phyloP scores from a whole-genome alignment of 2,888 invertebrate genomes.

The Stenchaetothrips biformis region DNA sequence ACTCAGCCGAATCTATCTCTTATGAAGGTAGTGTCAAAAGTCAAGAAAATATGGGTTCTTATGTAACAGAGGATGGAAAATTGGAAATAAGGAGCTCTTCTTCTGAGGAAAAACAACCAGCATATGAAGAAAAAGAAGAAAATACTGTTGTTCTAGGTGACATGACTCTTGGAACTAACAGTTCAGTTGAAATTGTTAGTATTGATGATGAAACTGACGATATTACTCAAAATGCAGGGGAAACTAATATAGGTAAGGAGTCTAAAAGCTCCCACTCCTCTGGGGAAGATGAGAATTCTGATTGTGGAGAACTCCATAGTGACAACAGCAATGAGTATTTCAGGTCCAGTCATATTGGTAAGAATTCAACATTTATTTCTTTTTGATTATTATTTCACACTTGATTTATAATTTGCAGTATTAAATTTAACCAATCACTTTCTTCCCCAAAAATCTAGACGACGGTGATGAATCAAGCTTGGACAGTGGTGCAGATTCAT shows the following conservation, averaged over 20 bases:
- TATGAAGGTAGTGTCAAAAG: not conserved
- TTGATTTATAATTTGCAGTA: not conserved
- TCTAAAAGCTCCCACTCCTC: not conserved
- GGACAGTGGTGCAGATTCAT: no score
- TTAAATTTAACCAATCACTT: not conserved
- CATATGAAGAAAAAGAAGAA: no score
- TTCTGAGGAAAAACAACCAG: no score
- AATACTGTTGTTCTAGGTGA: no score
- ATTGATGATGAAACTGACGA: not conserved
- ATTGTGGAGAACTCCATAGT: not conserved
- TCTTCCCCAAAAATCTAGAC: not conserved
- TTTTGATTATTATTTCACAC: not conserved
- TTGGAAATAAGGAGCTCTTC: no score
- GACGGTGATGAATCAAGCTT: no score
- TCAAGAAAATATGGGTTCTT: no score
- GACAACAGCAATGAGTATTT: slow-evolving; percentile 1
- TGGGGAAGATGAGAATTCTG: not conserved
- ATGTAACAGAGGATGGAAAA: no score
- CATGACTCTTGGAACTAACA: no score
- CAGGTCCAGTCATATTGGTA: not conserved
- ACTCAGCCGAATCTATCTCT: not conserved
- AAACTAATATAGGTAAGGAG: not conserved
- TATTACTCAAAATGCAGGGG: not conserved
- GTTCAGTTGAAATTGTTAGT: not conserved
- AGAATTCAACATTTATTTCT: not conserved